Conservation (phyloP, 2,888 invertebrate genomes). For the Calameuta pallipes region DNA sequence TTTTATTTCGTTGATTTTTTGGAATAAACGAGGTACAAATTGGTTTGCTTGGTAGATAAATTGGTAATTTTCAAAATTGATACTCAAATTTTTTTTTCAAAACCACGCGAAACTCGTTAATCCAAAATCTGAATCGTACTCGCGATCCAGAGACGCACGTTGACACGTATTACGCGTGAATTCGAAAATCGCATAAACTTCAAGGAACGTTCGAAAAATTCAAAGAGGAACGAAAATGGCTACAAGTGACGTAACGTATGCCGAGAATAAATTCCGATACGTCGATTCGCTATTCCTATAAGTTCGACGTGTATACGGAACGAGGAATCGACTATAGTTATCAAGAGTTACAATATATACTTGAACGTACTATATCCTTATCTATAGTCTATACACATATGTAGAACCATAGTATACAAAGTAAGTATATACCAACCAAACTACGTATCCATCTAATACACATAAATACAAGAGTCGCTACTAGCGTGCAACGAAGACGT, state of each 20-base stretch:
- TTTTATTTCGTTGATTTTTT: too few relatives aligned
- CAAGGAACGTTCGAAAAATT: not conserved
- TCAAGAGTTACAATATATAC: not conserved
- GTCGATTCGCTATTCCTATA: not conserved
- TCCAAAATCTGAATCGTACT: too few relatives aligned
- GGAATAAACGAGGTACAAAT: too few relatives aligned
- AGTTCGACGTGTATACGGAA: not conserved
- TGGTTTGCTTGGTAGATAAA: too few relatives aligned
- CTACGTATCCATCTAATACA: not conserved
- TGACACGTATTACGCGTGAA: fast-evolving
- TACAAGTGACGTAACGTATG: not conserved
- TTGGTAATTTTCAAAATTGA: too few relatives aligned
- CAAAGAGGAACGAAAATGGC: not conserved
- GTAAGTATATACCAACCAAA: too few relatives aligned
- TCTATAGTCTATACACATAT: not conserved
- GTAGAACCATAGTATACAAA: not conserved
- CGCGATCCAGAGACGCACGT: not conserved
- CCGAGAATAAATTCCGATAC: not conserved
- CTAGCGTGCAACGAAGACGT: not conserved
- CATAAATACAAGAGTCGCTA: not conserved
- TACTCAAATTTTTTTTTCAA: too few relatives aligned
- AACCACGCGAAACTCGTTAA: too few relatives aligned
- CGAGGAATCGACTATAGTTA: not conserved
- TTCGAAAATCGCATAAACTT: not conserved
- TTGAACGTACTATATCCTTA: not conserved